Evolutionary conservation across 2,888 invertebrate genomes (phyloP), one percentile per base, ranked within the genome.

Genomic region (Muschampia plurimacula): DNA sequence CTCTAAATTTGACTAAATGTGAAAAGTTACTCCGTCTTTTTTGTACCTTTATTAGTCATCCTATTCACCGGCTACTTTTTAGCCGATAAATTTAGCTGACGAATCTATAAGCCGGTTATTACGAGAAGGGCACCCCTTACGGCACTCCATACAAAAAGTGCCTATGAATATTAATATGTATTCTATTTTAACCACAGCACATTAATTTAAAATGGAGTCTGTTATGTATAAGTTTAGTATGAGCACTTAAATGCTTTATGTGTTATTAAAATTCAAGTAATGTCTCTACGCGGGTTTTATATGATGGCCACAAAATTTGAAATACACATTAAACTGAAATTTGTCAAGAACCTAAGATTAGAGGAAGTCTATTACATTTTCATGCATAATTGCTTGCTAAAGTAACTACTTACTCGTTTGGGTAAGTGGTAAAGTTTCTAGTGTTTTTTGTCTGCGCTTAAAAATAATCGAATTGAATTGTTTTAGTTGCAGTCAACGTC

Each of bases 241-340:
- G 67, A 13, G 39, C 55, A 41, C 66, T 67, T 36, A 55, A 65
- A 64, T 39, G 67, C 67, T 67, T 66, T 67, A 67, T 67, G 67
- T 67, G 67, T 55, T 67, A 67, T 67, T 67, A 67, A 67, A 67
- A 67, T 52, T 55, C 36, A 22, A 39, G 55, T 66, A 52, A 66
- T 67, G 39, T 13, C 67, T 67, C 52, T 22, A 15, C 2, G 60
- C 36, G 41, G 39, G 62, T 41, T 57, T 66, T 67, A 67, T 57
- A 12, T 7, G n/a, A 66, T 44, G 36, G 55, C 55, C 55, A 57
- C 55, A 67, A 67, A 67, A 55, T 67, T 67, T 67, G 57, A 63
- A 67, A 57, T 67, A 32, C 8, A 57, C 55, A 39, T 66, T 49
- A 15, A 36, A 32, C 49, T 52, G n/a, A 9, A 65, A 65, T 65